Conservation (phyloP, 2,113 vertebrate genomes). For the Notiomystis cincta region DNA sequence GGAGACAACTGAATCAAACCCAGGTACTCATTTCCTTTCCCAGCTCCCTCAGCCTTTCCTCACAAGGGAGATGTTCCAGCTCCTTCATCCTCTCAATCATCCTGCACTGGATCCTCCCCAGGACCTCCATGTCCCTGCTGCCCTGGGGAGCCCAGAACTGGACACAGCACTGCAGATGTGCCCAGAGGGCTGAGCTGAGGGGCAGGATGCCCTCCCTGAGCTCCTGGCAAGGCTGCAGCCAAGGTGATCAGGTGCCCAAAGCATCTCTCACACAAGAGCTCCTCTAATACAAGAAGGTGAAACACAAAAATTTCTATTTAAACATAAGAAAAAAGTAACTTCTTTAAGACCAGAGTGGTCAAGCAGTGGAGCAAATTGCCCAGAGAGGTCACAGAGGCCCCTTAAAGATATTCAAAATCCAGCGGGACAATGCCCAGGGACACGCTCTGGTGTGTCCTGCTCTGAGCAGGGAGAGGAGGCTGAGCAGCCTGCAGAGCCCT, state of each 20-base stretch:
- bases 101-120: neutral
- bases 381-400: fast-evolving
- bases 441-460: neutral
- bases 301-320: neutral
- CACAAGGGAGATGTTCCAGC: neutral
- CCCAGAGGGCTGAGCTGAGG: neutral
- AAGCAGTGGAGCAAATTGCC: neutral
- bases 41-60: neutral
- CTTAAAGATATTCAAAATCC: neutral
- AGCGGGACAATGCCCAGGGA: neutral
- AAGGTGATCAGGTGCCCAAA: fast-evolving
- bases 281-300: neutral
- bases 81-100: neutral
- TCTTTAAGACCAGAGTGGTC: neutral
- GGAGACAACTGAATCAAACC: neutral
- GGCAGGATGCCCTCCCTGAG: neutral
- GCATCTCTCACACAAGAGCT: neutral
- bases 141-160: neutral
- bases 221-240: neutral
- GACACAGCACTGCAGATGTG: neutral
- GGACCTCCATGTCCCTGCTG: too few relatives aligned
- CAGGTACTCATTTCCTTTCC: neutral
- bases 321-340: fast-evolving
- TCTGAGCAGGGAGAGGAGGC: neutral
- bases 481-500: neutral